phyloP scores from a whole-genome alignment of 2,888 invertebrate genomes.

The Blastobasis adustella region DNA sequence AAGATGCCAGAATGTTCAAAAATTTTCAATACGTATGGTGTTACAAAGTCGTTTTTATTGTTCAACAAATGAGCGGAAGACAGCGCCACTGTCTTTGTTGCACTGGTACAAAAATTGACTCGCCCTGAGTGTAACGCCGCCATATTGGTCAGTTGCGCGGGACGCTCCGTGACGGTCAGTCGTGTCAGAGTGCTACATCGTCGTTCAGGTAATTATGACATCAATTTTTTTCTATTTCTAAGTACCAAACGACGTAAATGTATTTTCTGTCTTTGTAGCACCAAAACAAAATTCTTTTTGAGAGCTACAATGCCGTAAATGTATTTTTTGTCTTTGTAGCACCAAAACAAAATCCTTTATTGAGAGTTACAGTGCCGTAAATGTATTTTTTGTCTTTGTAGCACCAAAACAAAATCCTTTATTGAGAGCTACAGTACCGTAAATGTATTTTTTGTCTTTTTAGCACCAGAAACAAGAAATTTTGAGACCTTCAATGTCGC shows the following conservation, averaged over 20 bases:
- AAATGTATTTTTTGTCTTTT: neutral
- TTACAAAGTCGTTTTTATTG: neutral
- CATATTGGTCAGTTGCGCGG: slow-evolving; percentile 7
- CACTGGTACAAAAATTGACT: neutral
- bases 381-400: neutral
- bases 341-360: neutral
- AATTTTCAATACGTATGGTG: neutral
- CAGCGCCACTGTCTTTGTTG: neutral
- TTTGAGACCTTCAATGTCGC: neutral
- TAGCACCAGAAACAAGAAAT: neutral
- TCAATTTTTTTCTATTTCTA: slow-evolving; percentile 1
- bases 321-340: neutral
- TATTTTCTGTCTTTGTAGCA: neutral
- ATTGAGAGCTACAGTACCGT: neutral
- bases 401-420: neutral
- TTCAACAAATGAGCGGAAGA: neutral
- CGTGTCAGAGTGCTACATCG: slow-evolving; percentile 8
- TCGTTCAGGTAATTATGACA: slow-evolving; percentile 10
- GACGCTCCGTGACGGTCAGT: slow-evolving; percentile 3
- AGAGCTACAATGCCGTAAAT: neutral
- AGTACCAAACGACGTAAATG: neutral
- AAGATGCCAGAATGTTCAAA: neutral
- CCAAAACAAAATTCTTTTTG: neutral
- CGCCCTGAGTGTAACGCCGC: neutral
- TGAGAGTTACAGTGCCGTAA: neutral